Percentiles rank a stretch among this genome's conserved stretches.
phyloP scores from a whole-genome alignment of 2,797 vertebrate species.

The Characodon lateralis region DNA sequence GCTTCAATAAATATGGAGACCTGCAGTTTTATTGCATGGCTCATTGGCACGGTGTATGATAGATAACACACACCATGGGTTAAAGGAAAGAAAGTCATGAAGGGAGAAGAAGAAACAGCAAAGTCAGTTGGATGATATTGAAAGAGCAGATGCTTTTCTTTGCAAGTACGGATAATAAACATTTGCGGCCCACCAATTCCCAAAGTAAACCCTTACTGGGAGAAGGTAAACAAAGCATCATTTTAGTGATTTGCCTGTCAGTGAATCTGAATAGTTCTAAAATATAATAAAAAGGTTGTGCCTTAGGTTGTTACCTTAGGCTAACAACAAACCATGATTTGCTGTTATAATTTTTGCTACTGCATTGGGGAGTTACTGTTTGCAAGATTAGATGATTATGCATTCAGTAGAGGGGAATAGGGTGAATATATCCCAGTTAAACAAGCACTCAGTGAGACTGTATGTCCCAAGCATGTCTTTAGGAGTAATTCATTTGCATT shows the following conservation, averaged over 20 bases:
- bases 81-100: conserved; percentile 44
- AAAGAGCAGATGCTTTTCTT: conserved; percentile 55
- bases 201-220: conserved; percentile 20
- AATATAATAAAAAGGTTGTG: neutral
- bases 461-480: conserved; percentile 15
- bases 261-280: conserved; percentile 19
- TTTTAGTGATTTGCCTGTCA: conserved; percentile 34
- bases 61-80: conserved; percentile 62
- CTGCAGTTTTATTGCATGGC: conserved; percentile 61
- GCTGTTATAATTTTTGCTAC: neutral
- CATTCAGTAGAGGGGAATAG: conserved; percentile 17
- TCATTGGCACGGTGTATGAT: conserved; percentile 72
- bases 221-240: conserved; percentile 17
- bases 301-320: conserved; percentile 10
- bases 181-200: conserved; percentile 27
- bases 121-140: conserved; percentile 68
- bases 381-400: conserved; percentile 26
- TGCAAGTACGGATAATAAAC: conserved; percentile 53
- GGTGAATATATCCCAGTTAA: conserved; percentile 28
- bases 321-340: conserved; percentile 9
- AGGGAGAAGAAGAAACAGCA: conserved; percentile 28
- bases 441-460: conserved; percentile 6
- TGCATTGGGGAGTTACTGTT: conserved; percentile 17
- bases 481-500: conserved; percentile 26
- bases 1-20: conserved; percentile 65